phyloP scores from a whole-genome alignment of 2,888 invertebrate genomes.

The Mimas tiliae region DNA sequence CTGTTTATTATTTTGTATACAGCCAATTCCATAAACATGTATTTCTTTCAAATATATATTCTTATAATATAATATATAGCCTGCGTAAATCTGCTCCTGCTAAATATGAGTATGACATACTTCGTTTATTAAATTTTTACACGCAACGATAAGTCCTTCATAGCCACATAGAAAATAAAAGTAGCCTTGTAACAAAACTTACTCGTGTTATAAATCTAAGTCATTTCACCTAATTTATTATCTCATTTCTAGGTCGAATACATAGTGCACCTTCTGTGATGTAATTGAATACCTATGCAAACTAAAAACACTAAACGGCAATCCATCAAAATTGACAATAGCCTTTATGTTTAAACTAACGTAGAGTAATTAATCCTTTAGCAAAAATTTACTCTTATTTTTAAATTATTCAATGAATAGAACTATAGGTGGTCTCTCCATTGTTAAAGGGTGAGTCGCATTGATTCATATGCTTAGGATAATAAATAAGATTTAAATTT shows the following conservation, averaged over 20 bases:
- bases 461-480: not conserved
- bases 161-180: constrained; percentile 28
- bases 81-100: no score
- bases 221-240: constrained; percentile 45
- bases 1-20: no score
- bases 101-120: not conserved
- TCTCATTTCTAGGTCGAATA: constrained; percentile 41
- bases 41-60: no score
- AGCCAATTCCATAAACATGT: no score
- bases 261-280: constrained; percentile 38
- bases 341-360: constrained; percentile 45
- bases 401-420: constrained; percentile 54
- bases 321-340: constrained; percentile 55
- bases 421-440: constrained; percentile 46
- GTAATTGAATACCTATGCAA: constrained; percentile 34
- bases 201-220: constrained; percentile 47
- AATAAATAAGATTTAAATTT: not conserved
- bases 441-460: constrained; percentile 34
- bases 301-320: constrained; percentile 31
- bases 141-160: not conserved
- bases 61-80: no score
- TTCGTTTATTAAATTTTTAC: not conserved
- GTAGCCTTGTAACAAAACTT: constrained; percentile 46
- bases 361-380: constrained; percentile 64
- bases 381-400: constrained; percentile 60